Percentiles rank a stretch among this genome's conserved stretches.
Evolutionary conservation across 2,113 vertebrate species (phyloP).

Genomic region (Pachypanchax playfairii): DNA sequence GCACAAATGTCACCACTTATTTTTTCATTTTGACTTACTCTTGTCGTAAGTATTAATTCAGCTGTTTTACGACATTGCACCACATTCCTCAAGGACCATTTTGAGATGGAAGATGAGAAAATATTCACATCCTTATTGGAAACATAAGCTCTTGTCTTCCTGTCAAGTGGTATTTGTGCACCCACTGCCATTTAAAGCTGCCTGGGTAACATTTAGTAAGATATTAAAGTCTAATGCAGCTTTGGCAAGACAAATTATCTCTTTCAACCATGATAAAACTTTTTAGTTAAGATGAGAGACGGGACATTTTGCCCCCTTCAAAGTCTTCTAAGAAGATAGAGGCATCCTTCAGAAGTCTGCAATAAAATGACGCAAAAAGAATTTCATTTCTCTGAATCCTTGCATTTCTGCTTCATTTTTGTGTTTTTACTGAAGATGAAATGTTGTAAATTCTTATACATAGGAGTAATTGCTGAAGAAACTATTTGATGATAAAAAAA

Average conservation of each 20-base stretch:
- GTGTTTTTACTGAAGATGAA: no score
- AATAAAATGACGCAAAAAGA: constrained; percentile 11
- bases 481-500: constrained; percentile 24
- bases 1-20: no score
- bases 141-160: not conserved
- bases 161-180: constrained; percentile 11
- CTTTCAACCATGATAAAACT: not conserved
- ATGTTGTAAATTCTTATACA: no score
- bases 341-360: not conserved
- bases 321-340: constrained; percentile 16
- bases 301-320: not conserved
- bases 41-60: no score
- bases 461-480: constrained; percentile 33
- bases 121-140: not conserved
- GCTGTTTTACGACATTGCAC: not conserved
- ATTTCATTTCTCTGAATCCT: constrained; percentile 9
- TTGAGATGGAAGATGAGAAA: not conserved
- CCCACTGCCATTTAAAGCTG: constrained; percentile 10
- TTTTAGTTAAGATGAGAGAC: constrained; percentile 7
- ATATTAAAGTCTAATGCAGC: constrained; percentile 20
- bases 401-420: no score
- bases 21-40: no score
- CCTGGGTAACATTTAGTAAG: constrained; percentile 11
- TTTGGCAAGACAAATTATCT: not conserved
- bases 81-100: not conserved